phyloP scores from a whole-genome alignment of 2,888 invertebrate species.

The Graphium colonna region DNA sequence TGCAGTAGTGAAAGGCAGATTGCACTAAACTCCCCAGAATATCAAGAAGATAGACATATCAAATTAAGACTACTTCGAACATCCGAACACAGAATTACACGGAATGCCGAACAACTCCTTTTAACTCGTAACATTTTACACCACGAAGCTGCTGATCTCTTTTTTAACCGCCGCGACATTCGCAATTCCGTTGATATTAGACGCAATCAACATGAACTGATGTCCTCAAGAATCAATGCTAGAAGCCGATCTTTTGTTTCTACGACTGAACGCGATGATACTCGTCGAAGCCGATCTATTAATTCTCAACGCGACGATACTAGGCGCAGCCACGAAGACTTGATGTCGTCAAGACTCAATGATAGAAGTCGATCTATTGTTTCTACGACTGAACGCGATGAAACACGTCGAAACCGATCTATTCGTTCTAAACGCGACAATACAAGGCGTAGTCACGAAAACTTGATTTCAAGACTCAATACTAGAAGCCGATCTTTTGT shows the following conservation, averaged over 20 bases:
- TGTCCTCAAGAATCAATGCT: not conserved
- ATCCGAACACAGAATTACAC: not conserved
- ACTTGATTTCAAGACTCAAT: not conserved
- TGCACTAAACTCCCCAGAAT: not conserved
- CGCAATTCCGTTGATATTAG: not conserved
- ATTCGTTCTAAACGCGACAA: too few species aligned
- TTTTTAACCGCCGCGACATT: not conserved
- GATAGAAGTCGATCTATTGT: not conserved
- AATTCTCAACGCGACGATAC: not conserved
- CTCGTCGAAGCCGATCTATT: not conserved
- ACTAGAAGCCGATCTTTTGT: not conserved
- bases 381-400: not conserved
- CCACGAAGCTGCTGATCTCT: not conserved
- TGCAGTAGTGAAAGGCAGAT: not conserved
- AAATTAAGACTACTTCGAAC: not conserved
- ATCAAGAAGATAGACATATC: not conserved
- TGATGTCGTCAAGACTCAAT: not conserved
- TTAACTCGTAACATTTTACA: not conserved
- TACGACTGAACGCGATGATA: not conserved
- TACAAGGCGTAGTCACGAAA: too few species aligned
- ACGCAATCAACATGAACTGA: too few species aligned
- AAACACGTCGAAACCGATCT: too few species aligned
- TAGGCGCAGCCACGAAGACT: not conserved
- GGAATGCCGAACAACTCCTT: not conserved
- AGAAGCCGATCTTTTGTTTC: not conserved